A percentile compares a stretch with the other conserved stretches of the same genome.
Evolutionary conservation across 2,888 invertebrate species (phyloP).

Genomic region (Tolmerus cingulatus): DNA sequence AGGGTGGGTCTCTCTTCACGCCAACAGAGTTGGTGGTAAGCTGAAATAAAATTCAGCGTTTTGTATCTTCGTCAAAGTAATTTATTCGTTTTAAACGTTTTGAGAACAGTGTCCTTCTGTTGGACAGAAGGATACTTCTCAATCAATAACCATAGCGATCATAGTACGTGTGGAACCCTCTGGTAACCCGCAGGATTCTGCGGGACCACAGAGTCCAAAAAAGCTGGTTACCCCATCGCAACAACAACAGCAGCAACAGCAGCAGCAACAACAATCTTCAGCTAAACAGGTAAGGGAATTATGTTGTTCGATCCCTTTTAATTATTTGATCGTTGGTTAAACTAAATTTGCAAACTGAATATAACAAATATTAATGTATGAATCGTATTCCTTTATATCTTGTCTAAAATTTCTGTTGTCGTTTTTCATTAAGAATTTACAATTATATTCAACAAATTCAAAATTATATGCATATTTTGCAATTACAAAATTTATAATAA

Average conservation of each 20-base stretch:
- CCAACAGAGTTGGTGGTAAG: neutral
- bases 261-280: constrained; percentile 21
- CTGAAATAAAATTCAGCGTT: neutral
- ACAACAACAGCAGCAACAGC: constrained; percentile 48
- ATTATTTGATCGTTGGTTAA: too few species aligned
- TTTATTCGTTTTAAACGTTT: constrained; percentile 45
- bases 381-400: too few species aligned
- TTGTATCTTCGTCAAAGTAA: neutral
- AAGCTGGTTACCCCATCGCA: constrained; percentile 50
- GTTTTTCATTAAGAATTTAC: too few species aligned
- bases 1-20: neutral
- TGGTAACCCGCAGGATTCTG: constrained; percentile 56
- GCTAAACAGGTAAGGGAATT: constrained; percentile 1
- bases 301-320: too few species aligned
- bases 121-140: constrained; percentile 48
- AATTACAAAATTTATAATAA: too few species aligned
- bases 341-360: too few species aligned
- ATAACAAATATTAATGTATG: too few species aligned
- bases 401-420: too few species aligned
- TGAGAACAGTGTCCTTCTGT: constrained; percentile 51
- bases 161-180: constrained; percentile 57
- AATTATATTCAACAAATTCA: too few species aligned
- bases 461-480: too few species aligned
- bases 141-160: constrained; percentile 54
- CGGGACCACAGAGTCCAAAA: constrained; percentile 53